Evolutionary conservation across 2,113 vertebrate species (phyloP), one percentile per base, ranked within the genome.

Genomic region (Pipa parva): DNA sequence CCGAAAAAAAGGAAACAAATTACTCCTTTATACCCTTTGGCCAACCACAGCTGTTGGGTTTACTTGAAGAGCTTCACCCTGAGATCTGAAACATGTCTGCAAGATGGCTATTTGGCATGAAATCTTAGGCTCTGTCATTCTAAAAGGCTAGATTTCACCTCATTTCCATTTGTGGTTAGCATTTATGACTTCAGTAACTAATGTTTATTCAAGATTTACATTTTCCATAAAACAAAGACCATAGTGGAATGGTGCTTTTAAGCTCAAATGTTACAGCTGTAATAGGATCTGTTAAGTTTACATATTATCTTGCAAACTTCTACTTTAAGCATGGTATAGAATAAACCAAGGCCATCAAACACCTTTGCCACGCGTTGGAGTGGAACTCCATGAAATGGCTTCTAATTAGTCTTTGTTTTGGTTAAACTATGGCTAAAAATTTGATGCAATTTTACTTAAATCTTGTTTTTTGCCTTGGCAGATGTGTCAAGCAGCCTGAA

Each of bases 371-470:
- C 37, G 24, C 10, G 18, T 12, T 49, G 25, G 61, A 20, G 25
- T 9, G 25, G 61, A 20, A 25, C 9, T 70, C 25, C n/a, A n/a
- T 42, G 45, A 59, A 51, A 33, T 22, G 21, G 72, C 15, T 51
- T 51, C 29, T 55, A 74, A 29, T 12, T 39, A 1, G 65, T 52
- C 65, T 18, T 31, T 15, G 58, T 71, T 72, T 60, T 73, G 7
- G n/a, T 73, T 49, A 4, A 59, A 67, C 59, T 52, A 59, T 39
- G 46, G 56, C 24, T 68, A 69, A 72, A 58, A 73, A 70, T 50
- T 57, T 20, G 73, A 71, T 5, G 72, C 18, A 39, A 72, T 72
- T 72, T 63, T 60, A 63, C 25, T 61, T 61, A 63, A 31, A 71
- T 17, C 62, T 48, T 74, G 60, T 59, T 45, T 73, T 71, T 77